Evolutionary conservation across 2,888 invertebrate genomes (phyloP).

Genomic region (Dioctria linearis): DNA sequence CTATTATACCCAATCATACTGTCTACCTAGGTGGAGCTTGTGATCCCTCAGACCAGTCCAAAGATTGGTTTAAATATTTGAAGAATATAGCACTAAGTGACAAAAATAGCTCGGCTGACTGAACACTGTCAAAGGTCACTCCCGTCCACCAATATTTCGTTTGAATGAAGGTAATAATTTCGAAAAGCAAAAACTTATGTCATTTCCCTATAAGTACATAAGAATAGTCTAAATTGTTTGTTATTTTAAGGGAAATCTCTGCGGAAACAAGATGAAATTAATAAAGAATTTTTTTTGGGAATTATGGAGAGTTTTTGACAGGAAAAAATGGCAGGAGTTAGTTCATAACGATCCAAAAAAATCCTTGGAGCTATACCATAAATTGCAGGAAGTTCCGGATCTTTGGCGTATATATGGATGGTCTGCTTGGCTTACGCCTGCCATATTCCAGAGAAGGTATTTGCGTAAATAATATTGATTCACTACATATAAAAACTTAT

Average conservation of each 20-base stretch:
- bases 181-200: conserved; percentile 60
- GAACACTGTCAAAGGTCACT: conserved; percentile 66
- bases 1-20: conserved; percentile 83
- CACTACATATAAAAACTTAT: too few relatives aligned
- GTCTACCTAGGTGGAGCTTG: conserved; percentile 92
- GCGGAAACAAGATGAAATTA: conserved; percentile 72
- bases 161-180: conserved; percentile 68
- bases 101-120: conserved; percentile 69
- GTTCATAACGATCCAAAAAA: conserved; percentile 67
- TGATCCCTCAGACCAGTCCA: conserved; percentile 78
- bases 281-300: conserved; percentile 68
- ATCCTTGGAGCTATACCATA: conserved; percentile 80
- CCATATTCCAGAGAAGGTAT: conserved; percentile 71
- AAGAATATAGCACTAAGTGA: conserved; percentile 74
- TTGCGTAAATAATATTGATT: too few relatives aligned
- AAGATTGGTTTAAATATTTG: conserved; percentile 80
- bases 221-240: neutral
- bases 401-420: conserved; percentile 85
- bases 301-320: conserved; percentile 73
- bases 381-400: conserved; percentile 82
- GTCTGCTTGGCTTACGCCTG: conserved; percentile 88
- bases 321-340: conserved; percentile 76
- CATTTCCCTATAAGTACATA: neutral
- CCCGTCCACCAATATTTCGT: conserved; percentile 72
- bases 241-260: conserved; percentile 65